Base-by-base conservation (phyloP, 2,113 vertebrate genomes). In the Nycticebus coucang region DNA sequence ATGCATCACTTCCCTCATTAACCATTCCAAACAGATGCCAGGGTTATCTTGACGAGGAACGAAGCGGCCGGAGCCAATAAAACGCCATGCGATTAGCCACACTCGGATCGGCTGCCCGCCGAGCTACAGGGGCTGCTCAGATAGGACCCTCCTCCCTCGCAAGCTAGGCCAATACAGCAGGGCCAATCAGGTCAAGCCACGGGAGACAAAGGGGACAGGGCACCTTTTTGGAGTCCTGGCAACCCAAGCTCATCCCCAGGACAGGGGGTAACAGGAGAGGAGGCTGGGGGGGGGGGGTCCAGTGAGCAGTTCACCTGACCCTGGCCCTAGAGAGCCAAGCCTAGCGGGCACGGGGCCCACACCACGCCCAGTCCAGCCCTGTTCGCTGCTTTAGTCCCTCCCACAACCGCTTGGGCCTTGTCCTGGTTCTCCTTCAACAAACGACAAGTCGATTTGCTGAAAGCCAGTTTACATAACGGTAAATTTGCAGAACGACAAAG, bases 1-100 rank as follows among this genome's bases (percentile, higher is more conserved):
- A 96, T 91, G 92, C 94, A 96, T 95, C 93, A 91, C 93, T 94
- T 97, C n/a, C 91, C 90, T 95, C 94, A 97, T 96, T 92, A 98
- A 96, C 95, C 88, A 94, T 97, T 97, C 97, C 95, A 97, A 97
- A 95, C 97, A 97, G 97, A 97, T 97, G 97, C 93, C 83, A 66
- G 92, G 97, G 88, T 92, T 93, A 0, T 96, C 94, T 89, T 50
- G 69, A 94, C 28, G 89, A 84, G 97, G 93, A 94, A 93, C 64
- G 94, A 98, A 98, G 97, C 89, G 93, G 57, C 88, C 75, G 75
- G 92, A 97, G 95, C 96, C 97, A 97, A 96, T 97, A 96, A 96
- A 96, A 96, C 77, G 96, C 81, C 94, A 68, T 97, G 94, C 64
- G 92, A 97, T 97, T 95, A 97, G 95, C 92, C 94, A 95, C 10